Evolutionary conservation across 2,888 invertebrate genomes (phyloP).

Genomic region (Eristalis tenax): DNA sequence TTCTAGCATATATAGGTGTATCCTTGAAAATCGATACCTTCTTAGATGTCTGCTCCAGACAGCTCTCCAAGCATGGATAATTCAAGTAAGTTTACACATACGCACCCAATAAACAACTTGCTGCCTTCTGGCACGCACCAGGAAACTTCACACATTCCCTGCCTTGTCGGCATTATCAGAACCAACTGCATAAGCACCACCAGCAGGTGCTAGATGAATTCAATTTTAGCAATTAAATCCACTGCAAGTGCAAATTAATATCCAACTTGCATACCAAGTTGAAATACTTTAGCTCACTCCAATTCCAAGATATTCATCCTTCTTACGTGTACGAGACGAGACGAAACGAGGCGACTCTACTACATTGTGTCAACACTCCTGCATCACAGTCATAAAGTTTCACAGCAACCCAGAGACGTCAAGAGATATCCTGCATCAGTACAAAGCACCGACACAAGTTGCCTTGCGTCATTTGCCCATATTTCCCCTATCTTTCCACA

Average conservation of each 20-base stretch:
- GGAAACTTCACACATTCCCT: conserved; percentile 30
- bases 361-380: conserved; percentile 51
- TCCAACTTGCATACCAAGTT: conserved; percentile 54
- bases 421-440: conserved; percentile 4
- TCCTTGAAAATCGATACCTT: background rate
- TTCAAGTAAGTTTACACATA: background rate
- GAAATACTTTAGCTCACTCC: conserved; percentile 35
- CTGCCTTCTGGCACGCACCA: conserved; percentile 17
- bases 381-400: conserved; percentile 57
- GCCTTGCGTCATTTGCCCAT: conserved; percentile 18
- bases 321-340: background rate
- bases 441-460: background rate
- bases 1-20: no score
- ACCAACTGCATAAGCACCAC: background rate
- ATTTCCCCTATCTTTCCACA: background rate
- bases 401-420: conserved; percentile 25
- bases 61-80: no score
- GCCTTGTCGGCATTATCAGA: background rate
- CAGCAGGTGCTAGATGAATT: conserved; percentile 56
- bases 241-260: conserved; percentile 64
- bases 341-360: no score
- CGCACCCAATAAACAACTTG: conserved; percentile 1
- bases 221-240: conserved; percentile 67
- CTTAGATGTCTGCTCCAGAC: background rate
- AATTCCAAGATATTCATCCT: background rate